A percentile compares a stretch with the other conserved stretches of the same genome.
Conservation (phyloP, 2,797 vertebrate species). For the Tinamus major region DNA sequence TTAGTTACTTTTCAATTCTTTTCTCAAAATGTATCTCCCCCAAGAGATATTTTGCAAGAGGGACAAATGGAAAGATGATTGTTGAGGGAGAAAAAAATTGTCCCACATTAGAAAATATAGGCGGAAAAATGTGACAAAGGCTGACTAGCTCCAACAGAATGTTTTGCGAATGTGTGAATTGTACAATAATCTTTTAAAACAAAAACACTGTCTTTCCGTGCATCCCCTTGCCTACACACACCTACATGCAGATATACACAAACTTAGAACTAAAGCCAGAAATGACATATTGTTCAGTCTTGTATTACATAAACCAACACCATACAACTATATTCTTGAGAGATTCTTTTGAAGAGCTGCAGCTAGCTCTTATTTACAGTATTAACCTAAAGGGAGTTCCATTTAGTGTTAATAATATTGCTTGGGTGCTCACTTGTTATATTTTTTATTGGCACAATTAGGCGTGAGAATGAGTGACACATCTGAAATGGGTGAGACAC, state of each 20-base stretch:
- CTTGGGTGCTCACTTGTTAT: background rate
- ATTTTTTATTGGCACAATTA: background rate
- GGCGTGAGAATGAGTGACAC: background rate
- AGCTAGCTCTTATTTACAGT: background rate
- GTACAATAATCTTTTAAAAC: slow-evolving; percentile 33
- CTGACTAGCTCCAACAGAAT: background rate
- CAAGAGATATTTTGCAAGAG: background rate
- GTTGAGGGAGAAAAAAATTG: background rate
- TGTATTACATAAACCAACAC: background rate
- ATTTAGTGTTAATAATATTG: background rate
- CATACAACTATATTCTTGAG: background rate
- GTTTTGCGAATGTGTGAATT: slow-evolving; percentile 14
- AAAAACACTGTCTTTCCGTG: slow-evolving; percentile 28
- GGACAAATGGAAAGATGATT: background rate
- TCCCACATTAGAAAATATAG: background rate
- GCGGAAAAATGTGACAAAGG: background rate
- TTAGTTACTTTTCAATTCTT: background rate
- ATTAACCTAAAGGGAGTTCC: background rate
- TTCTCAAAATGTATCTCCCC: background rate
- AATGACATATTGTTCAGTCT: background rate
- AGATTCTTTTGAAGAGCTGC: background rate
- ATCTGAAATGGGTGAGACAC: background rate
- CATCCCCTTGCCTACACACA: slow-evolving; percentile 36
- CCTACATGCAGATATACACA: slow-evolving; percentile 1
- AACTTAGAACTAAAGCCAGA: background rate